Evolutionary conservation across 2,113 vertebrate species (phyloP).

Genomic region (Callopanchax toddi): DNA sequence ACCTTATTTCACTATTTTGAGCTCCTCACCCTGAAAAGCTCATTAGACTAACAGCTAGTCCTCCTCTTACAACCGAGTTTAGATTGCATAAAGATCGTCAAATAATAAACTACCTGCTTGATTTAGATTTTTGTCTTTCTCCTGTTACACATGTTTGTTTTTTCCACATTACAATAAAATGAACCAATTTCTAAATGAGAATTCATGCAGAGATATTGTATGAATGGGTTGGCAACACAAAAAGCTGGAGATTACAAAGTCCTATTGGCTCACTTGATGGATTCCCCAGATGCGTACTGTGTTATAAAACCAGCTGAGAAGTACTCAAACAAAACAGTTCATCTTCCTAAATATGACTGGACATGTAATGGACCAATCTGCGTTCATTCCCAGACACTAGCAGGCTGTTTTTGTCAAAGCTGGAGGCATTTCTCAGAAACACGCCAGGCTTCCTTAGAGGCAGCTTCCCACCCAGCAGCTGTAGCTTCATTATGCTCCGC

Average conservation of each 20-base stretch:
- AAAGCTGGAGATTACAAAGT: neutral
- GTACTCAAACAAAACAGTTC: neutral
- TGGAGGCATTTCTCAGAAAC: neutral
- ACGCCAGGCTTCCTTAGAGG: neutral
- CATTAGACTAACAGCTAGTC: neutral
- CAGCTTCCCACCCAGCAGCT: neutral
- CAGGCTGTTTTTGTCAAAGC: neutral
- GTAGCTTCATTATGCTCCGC: neutral
- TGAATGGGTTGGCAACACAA: neutral
- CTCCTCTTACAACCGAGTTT: neutral
- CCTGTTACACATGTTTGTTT: neutral
- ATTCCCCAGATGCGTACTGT: no score
- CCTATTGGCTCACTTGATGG: neutral
- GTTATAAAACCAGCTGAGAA: neutral
- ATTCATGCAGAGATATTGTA: neutral
- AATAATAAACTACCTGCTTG: neutral
- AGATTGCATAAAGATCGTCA: neutral
- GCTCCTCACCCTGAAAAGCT: neutral
- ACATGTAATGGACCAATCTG: neutral
- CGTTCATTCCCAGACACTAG: neutral
- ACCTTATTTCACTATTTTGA: neutral
- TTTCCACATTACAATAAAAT: neutral
- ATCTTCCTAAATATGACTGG: neutral
- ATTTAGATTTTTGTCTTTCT: neutral
- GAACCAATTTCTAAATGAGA: neutral